Base-by-base conservation (phyloP, 2,888 invertebrate species). In the Nemurella pictetii region DNA sequence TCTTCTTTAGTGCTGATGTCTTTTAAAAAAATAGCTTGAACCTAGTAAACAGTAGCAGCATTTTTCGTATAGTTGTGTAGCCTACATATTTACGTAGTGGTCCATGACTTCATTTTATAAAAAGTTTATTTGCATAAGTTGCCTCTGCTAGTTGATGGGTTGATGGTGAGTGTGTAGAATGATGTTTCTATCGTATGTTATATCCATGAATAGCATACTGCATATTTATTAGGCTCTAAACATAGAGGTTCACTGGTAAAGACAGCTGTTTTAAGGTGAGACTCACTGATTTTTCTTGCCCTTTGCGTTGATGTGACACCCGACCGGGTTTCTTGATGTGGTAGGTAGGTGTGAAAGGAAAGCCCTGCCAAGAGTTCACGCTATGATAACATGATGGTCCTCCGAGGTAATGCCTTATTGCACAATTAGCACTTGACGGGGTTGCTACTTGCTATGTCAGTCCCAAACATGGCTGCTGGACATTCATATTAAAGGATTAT, bases 401-500 rank as follows among this genome's bases (percentile, higher is more conserved):
- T 85, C 84, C 35, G 82, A 86, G 86, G 84, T 85, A 87, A 85
- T 87, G 87, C 87, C 87, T 86, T 87, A 86, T 85, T 86, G 86
- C 86, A 86, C 86, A 86, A 86, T 82, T 86, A 86, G 86, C 84
- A 86, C 84, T 83, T 86, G 85, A 72, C 85, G 85, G 86, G 84
- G 85, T 84, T 85, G 82, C 81, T 84, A 81, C 32, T 74, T 78
- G 55, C 55, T 55, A 55, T 73, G 20, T 80, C 86, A 85, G 85
- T 84, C 86, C 86, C 77, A 72, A 36, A 82, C 78, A 85, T 91
- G 91, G 91, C 91, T 86, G 90, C 91, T 86, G 90, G 89, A 88
- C 91, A 90, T 91, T 90, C 89, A 90, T 55, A 86, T 85, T 86
- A 85, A 86, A 91, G 92, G 92, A 93, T 92, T 93, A 92, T 93